A percentile compares a stretch with the other conserved stretches of the same genome.
These are phyloP conservation scores for Catharus ustulatus DNA, from an alignment of 2,797 vertebrate genomes.

Conservation along the genomic window DNA sequence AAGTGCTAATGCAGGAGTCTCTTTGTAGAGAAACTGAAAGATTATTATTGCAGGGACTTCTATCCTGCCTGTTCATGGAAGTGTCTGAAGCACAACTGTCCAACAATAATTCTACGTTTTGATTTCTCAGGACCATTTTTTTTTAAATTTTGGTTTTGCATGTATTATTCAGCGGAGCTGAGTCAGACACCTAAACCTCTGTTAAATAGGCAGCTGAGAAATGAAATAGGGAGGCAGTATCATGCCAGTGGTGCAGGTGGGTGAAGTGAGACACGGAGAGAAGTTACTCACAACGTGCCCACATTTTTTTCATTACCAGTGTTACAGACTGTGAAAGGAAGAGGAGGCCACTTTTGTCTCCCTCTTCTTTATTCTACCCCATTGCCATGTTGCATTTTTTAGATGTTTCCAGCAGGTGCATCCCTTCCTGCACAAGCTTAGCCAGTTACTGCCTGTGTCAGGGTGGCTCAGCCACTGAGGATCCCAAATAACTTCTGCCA, in stretches of 20 bases:
- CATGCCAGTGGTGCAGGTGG: background rate
- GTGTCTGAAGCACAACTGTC: background rate
- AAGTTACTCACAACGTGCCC: background rate
- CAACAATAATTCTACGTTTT: background rate
- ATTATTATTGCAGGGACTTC: conserved; percentile 18
- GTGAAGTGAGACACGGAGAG: background rate
- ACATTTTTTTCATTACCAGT: background rate
- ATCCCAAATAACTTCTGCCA: background rate
- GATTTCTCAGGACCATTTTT: background rate
- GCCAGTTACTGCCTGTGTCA: background rate
- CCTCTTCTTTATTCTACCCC: background rate
- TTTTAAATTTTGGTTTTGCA: background rate
- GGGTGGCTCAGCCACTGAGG: background rate
- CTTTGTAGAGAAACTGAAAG: conserved; percentile 10
- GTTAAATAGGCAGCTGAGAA: background rate
- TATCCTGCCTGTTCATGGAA: background rate
- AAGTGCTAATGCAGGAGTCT: conserved; percentile 38
- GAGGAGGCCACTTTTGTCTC: background rate
- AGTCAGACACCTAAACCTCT: background rate
- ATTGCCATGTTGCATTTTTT: background rate
- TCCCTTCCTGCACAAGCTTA: background rate
- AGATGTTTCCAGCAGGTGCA: background rate
- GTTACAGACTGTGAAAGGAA: background rate
- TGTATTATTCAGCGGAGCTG: background rate
- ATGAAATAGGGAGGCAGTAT: background rate